Conservation (phyloP, 2,797 vertebrate genomes). For the Pempheris klunzingeri region DNA sequence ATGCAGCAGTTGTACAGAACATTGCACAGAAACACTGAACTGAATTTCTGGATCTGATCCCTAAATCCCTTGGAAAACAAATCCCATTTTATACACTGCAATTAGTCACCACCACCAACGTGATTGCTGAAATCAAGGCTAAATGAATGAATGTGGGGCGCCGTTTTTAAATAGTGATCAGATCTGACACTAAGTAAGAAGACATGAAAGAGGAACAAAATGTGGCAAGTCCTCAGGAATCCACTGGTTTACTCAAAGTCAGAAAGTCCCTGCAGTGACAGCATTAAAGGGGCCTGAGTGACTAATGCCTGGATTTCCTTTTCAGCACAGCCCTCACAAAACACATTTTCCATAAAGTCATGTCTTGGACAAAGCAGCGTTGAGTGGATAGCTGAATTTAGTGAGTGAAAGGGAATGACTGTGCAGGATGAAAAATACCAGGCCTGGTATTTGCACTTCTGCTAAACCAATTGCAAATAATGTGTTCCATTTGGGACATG, state of each 20-base stretch:
- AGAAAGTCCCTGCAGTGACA: constrained; percentile 67
- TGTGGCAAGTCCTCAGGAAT: constrained; percentile 53
- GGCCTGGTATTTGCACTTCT: constrained; percentile 8
- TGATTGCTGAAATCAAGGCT: constrained; percentile 65
- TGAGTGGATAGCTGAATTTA: constrained; percentile 47
- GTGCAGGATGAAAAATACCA: constrained; percentile 21
- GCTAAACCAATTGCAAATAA: constrained; percentile 17
- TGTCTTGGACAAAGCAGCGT: constrained; percentile 49
- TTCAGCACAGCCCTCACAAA: constrained; percentile 49
- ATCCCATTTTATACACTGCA: constrained; percentile 60
- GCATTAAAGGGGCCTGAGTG: constrained; percentile 44
- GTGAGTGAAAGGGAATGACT: constrained; percentile 39
- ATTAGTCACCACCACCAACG: constrained; percentile 47
- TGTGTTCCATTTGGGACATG: constrained; percentile 10
- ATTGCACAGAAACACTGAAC: constrained; percentile 35
- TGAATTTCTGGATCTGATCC: constrained; percentile 41
- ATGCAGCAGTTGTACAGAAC: constrained; percentile 32
- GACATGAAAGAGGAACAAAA: constrained; percentile 65
- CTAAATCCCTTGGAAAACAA: constrained; percentile 43
- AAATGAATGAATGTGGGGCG: constrained; percentile 53
- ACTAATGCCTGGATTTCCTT: constrained; percentile 75
- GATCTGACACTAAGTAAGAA: constrained; percentile 52
- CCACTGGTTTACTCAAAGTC: constrained; percentile 58
- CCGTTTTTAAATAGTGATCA: constrained; percentile 70
- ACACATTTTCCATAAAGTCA: constrained; percentile 76